Evolutionary conservation across 2,797 vertebrate genomes (phyloP).

Genomic region (Chrysocyon brachyurus): DNA sequence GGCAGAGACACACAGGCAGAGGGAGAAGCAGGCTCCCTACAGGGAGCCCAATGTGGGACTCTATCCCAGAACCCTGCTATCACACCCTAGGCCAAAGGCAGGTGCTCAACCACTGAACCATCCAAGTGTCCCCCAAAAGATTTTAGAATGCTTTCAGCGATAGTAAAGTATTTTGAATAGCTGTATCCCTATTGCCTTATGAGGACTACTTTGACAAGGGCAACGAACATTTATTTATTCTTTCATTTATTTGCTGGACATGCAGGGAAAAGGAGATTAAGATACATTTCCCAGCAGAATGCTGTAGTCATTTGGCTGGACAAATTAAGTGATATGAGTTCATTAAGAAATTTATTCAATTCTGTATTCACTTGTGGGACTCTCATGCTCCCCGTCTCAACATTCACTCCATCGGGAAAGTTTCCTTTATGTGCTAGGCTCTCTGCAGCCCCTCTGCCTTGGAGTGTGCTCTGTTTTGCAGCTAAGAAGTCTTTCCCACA

Average conservation of each 20-base stretch:
- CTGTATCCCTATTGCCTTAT: not conserved
- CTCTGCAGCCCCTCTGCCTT: not conserved
- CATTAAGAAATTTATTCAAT: not conserved
- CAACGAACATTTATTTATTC: not conserved
- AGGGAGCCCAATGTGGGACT: too few relatives aligned
- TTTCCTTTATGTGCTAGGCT: not conserved
- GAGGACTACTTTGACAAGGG: not conserved
- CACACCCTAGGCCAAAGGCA: too few relatives aligned
- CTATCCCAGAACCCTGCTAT: too few relatives aligned
- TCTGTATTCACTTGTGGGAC: rapidly evolving
- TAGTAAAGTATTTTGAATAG: not conserved
- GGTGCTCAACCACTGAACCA: too few relatives aligned
- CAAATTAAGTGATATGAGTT: not conserved
- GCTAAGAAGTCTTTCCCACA: not conserved
- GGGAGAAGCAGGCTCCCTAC: too few relatives aligned
- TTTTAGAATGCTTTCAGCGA: not conserved
- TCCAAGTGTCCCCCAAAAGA: not conserved
- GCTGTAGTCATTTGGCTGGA: not conserved
- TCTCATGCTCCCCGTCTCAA: not conserved
- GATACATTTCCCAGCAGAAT: not conserved
- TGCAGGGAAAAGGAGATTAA: not conserved
- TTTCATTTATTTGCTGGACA: not conserved
- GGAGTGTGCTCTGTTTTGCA: not conserved
- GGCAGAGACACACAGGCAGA: too few relatives aligned
- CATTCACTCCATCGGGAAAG: not conserved